Evolutionary conservation across 2,888 invertebrate species (phyloP), one percentile per base, ranked within the genome.

Genomic region (Eupithecia subumbrata): DNA sequence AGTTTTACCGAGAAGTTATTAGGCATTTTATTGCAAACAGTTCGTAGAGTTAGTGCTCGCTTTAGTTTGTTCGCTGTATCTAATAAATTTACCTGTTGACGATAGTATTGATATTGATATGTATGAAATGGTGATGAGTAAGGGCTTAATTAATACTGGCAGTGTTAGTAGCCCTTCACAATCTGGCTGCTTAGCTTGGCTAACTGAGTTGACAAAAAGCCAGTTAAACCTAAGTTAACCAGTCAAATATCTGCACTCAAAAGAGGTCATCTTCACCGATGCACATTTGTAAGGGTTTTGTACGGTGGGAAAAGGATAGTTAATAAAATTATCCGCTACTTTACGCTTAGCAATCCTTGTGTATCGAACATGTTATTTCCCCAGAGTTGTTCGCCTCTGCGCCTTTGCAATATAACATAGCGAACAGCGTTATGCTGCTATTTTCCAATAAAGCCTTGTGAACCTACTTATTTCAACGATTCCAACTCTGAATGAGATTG

Each of bases 401-500:
- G 67, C 43, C 67, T 43, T 16, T 68, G 14, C 14, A 43, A 68
- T 43, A 25, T 34, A 37, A 22, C n/a, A 56, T 70, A 52, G 56
- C 70, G 60, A 70, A 60, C 34, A 70, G 14, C 5, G 37, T 34
- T 3, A 14, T 14, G 12, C 37, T n/a, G 70, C 70, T 70, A 40
- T 40, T 40, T 40, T 37, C 7, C 12, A 22, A 56, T 40, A 70
- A 69, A 30, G n/a, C 34, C 52, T 52, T 34, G 48, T 34, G 18
- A 69, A 48, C 34, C 30, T 25, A 48, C 8, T 52, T n/a, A n/a
- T 45, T 40, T 25, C 37, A 25, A 25, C 45, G 45, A n/a, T 45
- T 16, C 25, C 14, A 7, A 22, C 45, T 30, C 16, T 30, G 63
- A 63, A 63, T 63, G 7, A 5, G 16, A 5, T 30, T 66, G 66